phyloP scores from a whole-genome alignment of 2,888 invertebrate species.

The Alcis repandata region DNA sequence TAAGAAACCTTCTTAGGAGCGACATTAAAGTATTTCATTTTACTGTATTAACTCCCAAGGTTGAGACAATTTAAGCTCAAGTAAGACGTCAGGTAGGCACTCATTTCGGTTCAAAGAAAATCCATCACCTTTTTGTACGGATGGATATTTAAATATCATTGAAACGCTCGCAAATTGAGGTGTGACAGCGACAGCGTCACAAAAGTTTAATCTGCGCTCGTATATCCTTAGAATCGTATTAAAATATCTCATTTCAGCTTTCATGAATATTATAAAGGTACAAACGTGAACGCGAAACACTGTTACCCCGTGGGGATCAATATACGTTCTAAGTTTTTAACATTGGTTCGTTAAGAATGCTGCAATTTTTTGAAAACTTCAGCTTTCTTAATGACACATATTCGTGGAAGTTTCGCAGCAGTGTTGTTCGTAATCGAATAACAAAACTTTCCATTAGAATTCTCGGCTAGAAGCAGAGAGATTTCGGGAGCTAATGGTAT shows the following conservation, averaged over 20 bases:
- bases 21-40: slow-evolving; percentile 1
- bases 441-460: slow-evolving; percentile 23
- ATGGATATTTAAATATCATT: slow-evolving; percentile 41
- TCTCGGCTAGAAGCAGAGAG: slow-evolving; percentile 8
- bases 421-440: slow-evolving; percentile 25
- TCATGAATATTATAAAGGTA: slow-evolving; percentile 31
- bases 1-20: neutral
- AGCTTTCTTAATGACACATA: neutral
- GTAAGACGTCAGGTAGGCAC: slow-evolving; percentile 12
- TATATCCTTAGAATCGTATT: slow-evolving; percentile 34
- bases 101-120: slow-evolving; percentile 31
- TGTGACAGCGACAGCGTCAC: slow-evolving; percentile 41
- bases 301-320: neutral
- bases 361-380: neutral
- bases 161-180: slow-evolving; percentile 43
- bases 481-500: slow-evolving; percentile 26
- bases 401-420: slow-evolving; percentile 3
- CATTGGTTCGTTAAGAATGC: neutral
- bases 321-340: neutral
- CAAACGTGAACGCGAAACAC: slow-evolving; percentile 30
- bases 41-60: slow-evolving; percentile 3
- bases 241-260: slow-evolving; percentile 28
- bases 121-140: slow-evolving; percentile 31
- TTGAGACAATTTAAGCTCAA: slow-evolving; percentile 18
- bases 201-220: slow-evolving; percentile 43